Evolutionary conservation across 2,888 invertebrate genomes (phyloP), one percentile per base, ranked within the genome.

Genomic region (Acleris cristana): DNA sequence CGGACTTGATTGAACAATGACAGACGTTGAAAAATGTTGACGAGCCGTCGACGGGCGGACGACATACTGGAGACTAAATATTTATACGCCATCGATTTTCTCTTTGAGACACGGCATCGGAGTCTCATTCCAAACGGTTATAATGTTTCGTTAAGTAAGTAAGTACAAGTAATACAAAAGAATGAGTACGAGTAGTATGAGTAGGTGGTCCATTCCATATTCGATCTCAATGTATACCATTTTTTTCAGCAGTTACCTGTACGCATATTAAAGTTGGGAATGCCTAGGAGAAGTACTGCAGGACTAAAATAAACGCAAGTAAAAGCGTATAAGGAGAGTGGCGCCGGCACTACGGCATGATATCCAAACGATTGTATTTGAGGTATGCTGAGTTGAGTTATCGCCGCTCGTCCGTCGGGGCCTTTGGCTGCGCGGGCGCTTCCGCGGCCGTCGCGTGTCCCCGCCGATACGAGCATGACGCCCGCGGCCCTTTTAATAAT

Each of bases 401-500:
- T 90, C 89, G 86, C 84, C 82, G 79, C 79, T 83, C 82, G 85
- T 81, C 82, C 75, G 87, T 84, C 86, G 88, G 86, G 84, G 83
- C 86, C 87, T 89, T 90, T 86, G 88, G 80, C 81, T 84, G 77
- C 80, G 78, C 74, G 77, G 77, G 79, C 78, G 85, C 87, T 90
- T 89, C 90, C 89, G 89, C 88, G 86, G 85, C 84, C 83, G 85
- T 86, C 85, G 84, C 81, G 82, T 86, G 89, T 88, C 87, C 85
- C 79, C 86, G 77, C 82, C 84, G 90, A 90, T 90, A 89, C 83
- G 83, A 88, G 81, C 88, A 85, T 85, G 87, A 88, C 87, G 85
- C 87, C 85, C 79, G 89, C 89, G 90, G 90, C 80, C 85, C 88
- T 89, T 87, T 89, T 90, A 90, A 90, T 91, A 90, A 90, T 89